A percentile compares a stretch with the other conserved stretches of the same genome.
phyloP scores from a whole-genome alignment of 35 echinoderm and acorn worm genomes.

The Ophioderma brevispina region DNA sequence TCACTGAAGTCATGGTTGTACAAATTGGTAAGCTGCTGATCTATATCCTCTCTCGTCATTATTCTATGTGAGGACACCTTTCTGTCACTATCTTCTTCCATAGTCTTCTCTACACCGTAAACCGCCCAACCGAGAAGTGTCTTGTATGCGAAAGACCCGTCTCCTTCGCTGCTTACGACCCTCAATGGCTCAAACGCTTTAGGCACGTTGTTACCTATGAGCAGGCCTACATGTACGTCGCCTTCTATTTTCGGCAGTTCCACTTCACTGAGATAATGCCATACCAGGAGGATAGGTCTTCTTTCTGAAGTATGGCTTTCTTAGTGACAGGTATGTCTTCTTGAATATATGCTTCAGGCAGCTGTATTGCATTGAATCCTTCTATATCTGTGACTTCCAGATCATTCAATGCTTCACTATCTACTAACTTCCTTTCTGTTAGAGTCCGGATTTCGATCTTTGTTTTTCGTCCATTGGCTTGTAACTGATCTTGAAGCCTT shows the following conservation, averaged over 20 bases:
- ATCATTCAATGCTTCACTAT: background rate
- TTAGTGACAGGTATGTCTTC: background rate
- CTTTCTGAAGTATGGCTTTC: background rate
- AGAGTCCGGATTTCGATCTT: background rate
- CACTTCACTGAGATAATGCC: slow-evolving; percentile 18
- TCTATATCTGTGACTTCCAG: background rate
- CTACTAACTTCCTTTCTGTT: background rate
- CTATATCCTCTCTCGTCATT: background rate
- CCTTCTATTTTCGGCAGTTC: background rate
- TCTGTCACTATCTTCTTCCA: background rate
- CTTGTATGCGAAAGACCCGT: slow-evolving; percentile 39
- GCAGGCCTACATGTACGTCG: slow-evolving; percentile 42
- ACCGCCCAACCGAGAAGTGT: slow-evolving; percentile 49
- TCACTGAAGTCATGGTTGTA: slow-evolving; percentile 66
- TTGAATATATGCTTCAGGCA: background rate
- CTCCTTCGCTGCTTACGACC: slow-evolving; percentile 37
- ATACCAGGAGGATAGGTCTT: slow-evolving; percentile 45
- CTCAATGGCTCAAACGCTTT: slow-evolving; percentile 30
- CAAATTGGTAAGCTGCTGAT: too few species aligned
- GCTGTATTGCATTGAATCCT: background rate
- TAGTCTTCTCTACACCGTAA: slow-evolving; percentile 25
- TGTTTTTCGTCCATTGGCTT: background rate
- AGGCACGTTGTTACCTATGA: slow-evolving; percentile 73
- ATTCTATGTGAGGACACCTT: background rate
- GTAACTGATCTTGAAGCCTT: background rate